phyloP scores from a whole-genome alignment of 2,888 invertebrate genomes.

The Temnothorax unifasciatus region DNA sequence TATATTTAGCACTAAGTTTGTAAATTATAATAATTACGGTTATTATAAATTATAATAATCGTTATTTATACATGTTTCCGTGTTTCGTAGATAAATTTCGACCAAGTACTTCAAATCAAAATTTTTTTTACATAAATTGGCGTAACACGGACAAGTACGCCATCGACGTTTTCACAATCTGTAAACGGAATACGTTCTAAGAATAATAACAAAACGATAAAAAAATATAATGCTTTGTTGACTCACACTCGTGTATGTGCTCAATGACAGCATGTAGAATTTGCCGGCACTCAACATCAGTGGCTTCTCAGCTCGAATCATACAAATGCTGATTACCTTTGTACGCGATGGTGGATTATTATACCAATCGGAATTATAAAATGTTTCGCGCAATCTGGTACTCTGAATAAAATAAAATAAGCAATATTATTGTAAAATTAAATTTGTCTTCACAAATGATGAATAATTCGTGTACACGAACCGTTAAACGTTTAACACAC shows the following conservation, averaged over 20 bases:
- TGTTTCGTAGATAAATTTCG: background rate
- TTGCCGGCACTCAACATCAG: constrained; percentile 87
- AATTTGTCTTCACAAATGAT: background rate
- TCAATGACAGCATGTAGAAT: constrained; percentile 87
- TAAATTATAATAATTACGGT: background rate
- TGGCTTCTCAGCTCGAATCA: constrained; percentile 87
- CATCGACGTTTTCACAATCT: constrained; percentile 59
- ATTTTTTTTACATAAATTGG: constrained; percentile 2
- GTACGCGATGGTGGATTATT: constrained; percentile 86
- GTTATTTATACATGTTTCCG: background rate
- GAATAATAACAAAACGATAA: background rate
- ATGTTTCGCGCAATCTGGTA: constrained; percentile 86
- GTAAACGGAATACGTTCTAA: constrained; percentile 5
- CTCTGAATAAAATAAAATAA: constrained; percentile 78
- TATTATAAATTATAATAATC: background rate
- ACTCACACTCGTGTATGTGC: constrained; percentile 87
- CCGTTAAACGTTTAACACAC: background rate
- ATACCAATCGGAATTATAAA: constrained; percentile 88
- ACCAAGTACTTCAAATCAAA: background rate
- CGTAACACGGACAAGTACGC: constrained; percentile 55
- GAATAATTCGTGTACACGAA: background rate
- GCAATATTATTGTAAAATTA: background rate
- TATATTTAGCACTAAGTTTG: background rate
- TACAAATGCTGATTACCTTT: constrained; percentile 86
- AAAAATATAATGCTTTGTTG: background rate